phyloP scores from a whole-genome alignment of 2,888 invertebrate species.

The Athalia rosae region DNA sequence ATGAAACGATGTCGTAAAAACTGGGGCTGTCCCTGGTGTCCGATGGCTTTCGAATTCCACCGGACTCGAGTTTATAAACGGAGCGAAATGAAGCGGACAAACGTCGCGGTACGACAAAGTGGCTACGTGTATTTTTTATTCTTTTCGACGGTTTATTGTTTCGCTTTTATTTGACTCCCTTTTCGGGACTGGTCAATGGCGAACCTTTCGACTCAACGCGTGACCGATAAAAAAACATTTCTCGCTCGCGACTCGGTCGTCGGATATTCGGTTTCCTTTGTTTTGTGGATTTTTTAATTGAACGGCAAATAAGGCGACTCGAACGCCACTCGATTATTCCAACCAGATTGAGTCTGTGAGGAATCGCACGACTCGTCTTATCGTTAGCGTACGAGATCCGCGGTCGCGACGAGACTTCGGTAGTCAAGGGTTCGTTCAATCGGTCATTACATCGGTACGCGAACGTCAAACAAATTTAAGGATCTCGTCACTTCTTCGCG shows the following conservation, averaged over 20 bases:
- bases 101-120: constrained; percentile 1
- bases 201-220: constrained; percentile 80
- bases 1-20: constrained; percentile 81
- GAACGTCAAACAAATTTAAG: constrained; percentile 14
- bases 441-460: constrained; percentile 16
- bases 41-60: constrained; percentile 27
- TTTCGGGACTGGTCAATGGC: constrained; percentile 87
- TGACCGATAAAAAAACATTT: constrained; percentile 85
- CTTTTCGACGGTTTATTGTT: neutral
- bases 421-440: constrained; percentile 21
- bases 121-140: neutral
- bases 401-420: neutral
- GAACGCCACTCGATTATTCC: constrained; percentile 51
- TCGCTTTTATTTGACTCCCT: neutral
- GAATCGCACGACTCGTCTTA: constrained; percentile 58
- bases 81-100: constrained; percentile 10
- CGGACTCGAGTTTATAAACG: constrained; percentile 20
- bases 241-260: constrained; percentile 91
- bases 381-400: constrained; percentile 19
- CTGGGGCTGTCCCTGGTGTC: constrained; percentile 79
- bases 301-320: constrained; percentile 36
- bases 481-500: neutral
- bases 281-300: constrained; percentile 82
- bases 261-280: constrained; percentile 90
- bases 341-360: constrained; percentile 61